A percentile compares a stretch with the other conserved stretches of the same genome.
Evolutionary conservation across 2,888 invertebrate species (phyloP).

Genomic region (Caenorhabditis auriculariae): DNA sequence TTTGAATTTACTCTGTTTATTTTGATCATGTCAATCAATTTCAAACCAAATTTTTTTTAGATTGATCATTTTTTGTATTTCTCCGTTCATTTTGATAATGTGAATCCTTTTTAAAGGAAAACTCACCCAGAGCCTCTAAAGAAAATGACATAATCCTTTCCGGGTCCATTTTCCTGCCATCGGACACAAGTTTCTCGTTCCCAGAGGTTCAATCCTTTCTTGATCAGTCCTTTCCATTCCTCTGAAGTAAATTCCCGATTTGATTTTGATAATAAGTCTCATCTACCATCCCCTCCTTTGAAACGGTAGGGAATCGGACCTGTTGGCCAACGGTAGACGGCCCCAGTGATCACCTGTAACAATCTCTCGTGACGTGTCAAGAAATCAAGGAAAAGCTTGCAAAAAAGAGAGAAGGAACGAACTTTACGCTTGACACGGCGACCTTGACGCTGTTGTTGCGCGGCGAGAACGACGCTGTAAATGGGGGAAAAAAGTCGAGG

Average conservation of each 20-base stretch:
- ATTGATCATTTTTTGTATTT: too few relatives aligned
- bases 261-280: not conserved
- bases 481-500: not conserved
- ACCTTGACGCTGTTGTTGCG: conserved; percentile 27
- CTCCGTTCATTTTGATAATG: too few relatives aligned
- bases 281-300: conserved; percentile 52
- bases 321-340: conserved; percentile 57
- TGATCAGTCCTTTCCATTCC: conserved; percentile 53
- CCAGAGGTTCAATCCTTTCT: conserved; percentile 51
- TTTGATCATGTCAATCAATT: too few relatives aligned
- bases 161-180: conserved; percentile 53
- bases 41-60: too few relatives aligned
- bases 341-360: conserved; percentile 58
- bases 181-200: conserved; percentile 59
- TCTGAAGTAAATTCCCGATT: conserved; percentile 13
- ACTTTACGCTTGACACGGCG: too few relatives aligned
- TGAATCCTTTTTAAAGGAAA: conserved; percentile 1
- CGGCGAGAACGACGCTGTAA: conserved; percentile 33
- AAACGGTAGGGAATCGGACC: conserved; percentile 54
- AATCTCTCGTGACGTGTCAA: not conserved
- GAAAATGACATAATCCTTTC: conserved; percentile 57
- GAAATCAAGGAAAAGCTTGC: not conserved
- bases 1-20: too few relatives aligned
- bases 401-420: not conserved
- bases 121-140: conserved; percentile 53